Conservation (phyloP, 2,888 invertebrate species). For the Gibbula magus region DNA sequence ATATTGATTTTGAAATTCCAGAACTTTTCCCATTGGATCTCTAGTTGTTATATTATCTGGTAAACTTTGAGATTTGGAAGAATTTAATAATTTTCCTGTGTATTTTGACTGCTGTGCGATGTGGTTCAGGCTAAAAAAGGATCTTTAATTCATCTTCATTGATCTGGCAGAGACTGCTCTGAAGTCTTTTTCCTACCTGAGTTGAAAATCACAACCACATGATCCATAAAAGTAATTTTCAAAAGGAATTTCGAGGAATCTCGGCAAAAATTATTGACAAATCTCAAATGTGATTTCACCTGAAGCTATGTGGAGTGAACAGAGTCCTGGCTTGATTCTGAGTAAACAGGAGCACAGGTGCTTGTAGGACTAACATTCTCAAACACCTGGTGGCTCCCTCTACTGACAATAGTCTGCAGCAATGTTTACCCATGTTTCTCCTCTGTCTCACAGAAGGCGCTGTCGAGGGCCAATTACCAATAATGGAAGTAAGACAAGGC, state of each 20-base stretch:
- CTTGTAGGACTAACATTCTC: background rate
- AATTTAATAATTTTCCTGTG: too few relatives aligned
- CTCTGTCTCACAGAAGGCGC: background rate
- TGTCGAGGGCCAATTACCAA: background rate
- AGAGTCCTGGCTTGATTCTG: background rate
- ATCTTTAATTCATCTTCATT: too few relatives aligned
- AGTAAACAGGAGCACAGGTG: slow-evolving; percentile 12
- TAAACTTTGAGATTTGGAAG: too few relatives aligned
- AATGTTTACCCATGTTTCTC: background rate
- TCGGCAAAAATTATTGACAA: background rate
- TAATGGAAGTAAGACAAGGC: slow-evolving; percentile 14
- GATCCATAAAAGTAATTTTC: slow-evolving; percentile 3
- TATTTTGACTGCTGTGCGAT: too few relatives aligned
- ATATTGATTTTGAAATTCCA: too few relatives aligned
- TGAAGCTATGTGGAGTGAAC: background rate
- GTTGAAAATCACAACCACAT: background rate
- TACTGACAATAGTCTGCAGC: background rate
- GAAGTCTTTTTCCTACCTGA: too few relatives aligned
- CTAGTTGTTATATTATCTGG: too few relatives aligned
- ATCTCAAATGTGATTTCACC: background rate
- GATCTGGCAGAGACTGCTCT: too few relatives aligned
- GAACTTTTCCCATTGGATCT: too few relatives aligned
- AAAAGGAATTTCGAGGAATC: background rate
- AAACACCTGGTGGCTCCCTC: slow-evolving; percentile 17
- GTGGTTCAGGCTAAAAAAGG: too few relatives aligned